Conservation (phyloP, 2,888 invertebrate species). For the Adelphocoris suturalis region DNA sequence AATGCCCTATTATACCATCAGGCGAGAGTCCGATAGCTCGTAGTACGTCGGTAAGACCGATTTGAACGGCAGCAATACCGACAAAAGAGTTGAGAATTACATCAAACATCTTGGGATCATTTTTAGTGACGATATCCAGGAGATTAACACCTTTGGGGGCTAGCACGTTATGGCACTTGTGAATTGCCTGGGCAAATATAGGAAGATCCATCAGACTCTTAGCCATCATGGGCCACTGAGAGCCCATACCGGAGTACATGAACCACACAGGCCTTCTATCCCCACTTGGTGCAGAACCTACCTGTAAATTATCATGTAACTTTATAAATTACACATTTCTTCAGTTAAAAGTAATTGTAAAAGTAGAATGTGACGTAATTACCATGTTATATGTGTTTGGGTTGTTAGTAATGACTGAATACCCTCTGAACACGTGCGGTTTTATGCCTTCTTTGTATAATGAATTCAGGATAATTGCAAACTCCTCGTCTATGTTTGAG, state of each 20-base stretch:
- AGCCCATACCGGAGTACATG: conserved; percentile 88
- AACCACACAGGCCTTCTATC: conserved; percentile 82
- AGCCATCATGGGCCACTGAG: conserved; percentile 87
- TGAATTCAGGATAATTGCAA: conserved; percentile 77
- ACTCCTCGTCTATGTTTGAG: conserved; percentile 76
- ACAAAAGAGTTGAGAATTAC: conserved; percentile 86
- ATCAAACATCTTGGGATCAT: conserved; percentile 83
- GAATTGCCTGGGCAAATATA: conserved; percentile 84
- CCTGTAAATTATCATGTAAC: conserved; percentile 33
- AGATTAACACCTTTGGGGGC: conserved; percentile 83
- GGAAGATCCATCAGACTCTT: conserved; percentile 84
- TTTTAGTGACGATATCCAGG: conserved; percentile 82
- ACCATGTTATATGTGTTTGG: conserved; percentile 57
- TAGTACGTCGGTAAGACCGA: conserved; percentile 84
- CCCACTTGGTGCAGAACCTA: conserved; percentile 42
- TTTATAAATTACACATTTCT: neutral
- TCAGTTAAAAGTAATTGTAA: neutral
- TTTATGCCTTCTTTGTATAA: conserved; percentile 77
- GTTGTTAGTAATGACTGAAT: conserved; percentile 78
- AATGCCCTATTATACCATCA: conserved; percentile 87
- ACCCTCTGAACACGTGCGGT: conserved; percentile 80
- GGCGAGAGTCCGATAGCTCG: conserved; percentile 83
- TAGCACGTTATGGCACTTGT: conserved; percentile 81
- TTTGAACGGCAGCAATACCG: conserved; percentile 86
- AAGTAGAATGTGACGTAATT: neutral